Evolutionary conservation across 2,888 invertebrate species (phyloP).

Genomic region (Dolichopus griseipennis): DNA sequence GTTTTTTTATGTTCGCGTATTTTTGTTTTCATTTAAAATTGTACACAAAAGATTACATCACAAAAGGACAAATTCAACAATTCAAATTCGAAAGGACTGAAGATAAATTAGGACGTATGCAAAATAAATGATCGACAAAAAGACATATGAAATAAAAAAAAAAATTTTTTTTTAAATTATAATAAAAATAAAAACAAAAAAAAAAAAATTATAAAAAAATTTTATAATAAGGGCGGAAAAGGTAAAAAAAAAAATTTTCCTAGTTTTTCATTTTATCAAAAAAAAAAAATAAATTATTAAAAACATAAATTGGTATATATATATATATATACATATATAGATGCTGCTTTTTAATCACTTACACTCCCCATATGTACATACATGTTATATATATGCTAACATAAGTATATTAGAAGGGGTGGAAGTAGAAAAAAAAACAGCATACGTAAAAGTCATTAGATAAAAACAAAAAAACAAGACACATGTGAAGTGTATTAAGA

Average conservation of each 20-base stretch:
- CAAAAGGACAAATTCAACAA: constrained; percentile 3
- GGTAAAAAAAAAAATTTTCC: background rate
- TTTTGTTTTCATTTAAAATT: too few species aligned
- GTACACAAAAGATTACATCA: background rate
- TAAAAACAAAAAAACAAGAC: background rate
- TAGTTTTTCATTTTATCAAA: too few species aligned
- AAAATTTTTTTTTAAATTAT: background rate
- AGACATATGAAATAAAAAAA: background rate
- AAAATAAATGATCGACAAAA: background rate
- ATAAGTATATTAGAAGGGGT: too few species aligned
- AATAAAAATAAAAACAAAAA: background rate
- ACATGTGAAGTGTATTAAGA: background rate
- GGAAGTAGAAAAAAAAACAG: too few species aligned
- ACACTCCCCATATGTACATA: too few species aligned
- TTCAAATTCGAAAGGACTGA: background rate
- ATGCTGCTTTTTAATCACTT: too few species aligned
- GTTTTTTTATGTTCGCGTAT: too few species aligned
- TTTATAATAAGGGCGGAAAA: background rate
- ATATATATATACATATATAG: too few species aligned
- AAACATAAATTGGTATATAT: too few species aligned
- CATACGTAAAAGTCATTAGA: too few species aligned
- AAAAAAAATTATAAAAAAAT: background rate
- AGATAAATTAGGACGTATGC: constrained; percentile 6
- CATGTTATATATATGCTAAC: too few species aligned
- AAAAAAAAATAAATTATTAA: too few species aligned